These are phyloP conservation scores for Lasioglossum baleicum DNA, from an alignment of 1,140 invertebrate genomes.

Conservation along the genomic window DNA sequence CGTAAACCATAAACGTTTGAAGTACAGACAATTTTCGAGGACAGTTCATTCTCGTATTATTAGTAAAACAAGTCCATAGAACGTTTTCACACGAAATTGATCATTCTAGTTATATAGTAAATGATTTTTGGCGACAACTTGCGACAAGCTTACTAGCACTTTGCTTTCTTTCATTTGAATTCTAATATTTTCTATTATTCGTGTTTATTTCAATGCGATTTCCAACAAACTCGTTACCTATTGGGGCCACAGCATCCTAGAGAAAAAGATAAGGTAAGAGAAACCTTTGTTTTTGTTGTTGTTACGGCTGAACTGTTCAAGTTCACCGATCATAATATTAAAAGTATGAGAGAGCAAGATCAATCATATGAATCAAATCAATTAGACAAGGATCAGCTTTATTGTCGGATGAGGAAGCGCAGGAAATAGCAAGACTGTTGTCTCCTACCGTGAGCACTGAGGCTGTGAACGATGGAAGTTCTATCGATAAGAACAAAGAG, in stretches of 20 bases:
- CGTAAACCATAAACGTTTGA: neutral
- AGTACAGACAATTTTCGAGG: neutral
- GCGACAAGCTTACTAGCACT: constrained; percentile 40
- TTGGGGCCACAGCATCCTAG: constrained; percentile 84
- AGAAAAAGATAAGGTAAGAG: constrained; percentile 89
- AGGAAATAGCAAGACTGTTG: constrained; percentile 89
- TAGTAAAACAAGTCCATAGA: neutral
- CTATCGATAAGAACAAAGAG: constrained; percentile 65
- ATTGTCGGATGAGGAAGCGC: constrained; percentile 91
- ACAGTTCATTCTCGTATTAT: neutral
- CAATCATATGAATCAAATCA: constrained; percentile 51
- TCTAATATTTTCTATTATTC: constrained; percentile 54
- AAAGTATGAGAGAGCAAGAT: constrained; percentile 30
- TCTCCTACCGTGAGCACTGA: constrained; percentile 80
- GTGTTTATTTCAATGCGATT: constrained; percentile 60
- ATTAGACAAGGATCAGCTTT: constrained; percentile 86
- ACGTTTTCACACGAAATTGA: neutral
- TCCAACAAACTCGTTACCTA: constrained; percentile 45
- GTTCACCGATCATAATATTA: constrained; percentile 26
- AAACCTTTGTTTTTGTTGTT: constrained; percentile 3
- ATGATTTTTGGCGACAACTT: constrained; percentile 28
- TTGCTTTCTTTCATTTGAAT: constrained; percentile 48
- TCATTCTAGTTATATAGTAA: constrained; percentile 32
- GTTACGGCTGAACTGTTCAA: constrained; percentile 28
- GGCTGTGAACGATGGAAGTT: constrained; percentile 65